A percentile compares a stretch with the other conserved stretches of the same genome.
Conservation (phyloP, 2,113 vertebrate genomes). For the Calidris pugnax region DNA sequence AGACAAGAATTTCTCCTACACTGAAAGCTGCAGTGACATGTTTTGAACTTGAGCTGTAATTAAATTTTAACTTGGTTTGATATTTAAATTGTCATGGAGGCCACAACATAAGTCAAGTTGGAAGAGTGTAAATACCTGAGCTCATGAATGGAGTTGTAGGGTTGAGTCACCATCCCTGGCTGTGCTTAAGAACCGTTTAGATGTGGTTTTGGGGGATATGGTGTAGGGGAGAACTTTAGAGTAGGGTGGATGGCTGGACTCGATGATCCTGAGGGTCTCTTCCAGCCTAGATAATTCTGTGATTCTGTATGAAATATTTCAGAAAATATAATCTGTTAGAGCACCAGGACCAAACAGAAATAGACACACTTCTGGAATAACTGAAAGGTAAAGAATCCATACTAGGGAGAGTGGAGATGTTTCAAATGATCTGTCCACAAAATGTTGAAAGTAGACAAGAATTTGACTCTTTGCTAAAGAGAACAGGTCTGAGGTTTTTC, state of each 20-base stretch:
- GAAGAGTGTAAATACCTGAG: not conserved
- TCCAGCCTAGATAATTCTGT: no score
- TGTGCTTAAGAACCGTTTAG: no score
- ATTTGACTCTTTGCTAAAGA: not conserved
- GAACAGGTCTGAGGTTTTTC: not conserved
- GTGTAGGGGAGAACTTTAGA: no score
- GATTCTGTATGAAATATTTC: not conserved
- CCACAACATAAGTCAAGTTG: not conserved
- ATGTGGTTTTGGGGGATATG: no score
- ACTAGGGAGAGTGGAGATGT: not conserved
- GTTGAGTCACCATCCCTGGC: no score
- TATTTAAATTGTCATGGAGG: not conserved
- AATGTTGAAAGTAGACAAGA: not conserved
- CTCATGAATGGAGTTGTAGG: not conserved
- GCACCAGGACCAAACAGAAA: not conserved
- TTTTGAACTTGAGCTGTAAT: not conserved
- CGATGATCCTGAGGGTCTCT: no score
- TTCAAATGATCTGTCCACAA: not conserved
- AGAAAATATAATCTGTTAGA: not conserved
- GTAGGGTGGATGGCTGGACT: no score
- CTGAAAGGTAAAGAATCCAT: not conserved
- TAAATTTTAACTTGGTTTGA: not conserved
- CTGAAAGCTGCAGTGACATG: not conserved
- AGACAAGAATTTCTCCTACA: not conserved
- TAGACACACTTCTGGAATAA: not conserved